These are phyloP conservation scores for Corvus hawaiiensis DNA, from an alignment of 2,113 vertebrate genomes.

Conservation along the genomic window DNA sequence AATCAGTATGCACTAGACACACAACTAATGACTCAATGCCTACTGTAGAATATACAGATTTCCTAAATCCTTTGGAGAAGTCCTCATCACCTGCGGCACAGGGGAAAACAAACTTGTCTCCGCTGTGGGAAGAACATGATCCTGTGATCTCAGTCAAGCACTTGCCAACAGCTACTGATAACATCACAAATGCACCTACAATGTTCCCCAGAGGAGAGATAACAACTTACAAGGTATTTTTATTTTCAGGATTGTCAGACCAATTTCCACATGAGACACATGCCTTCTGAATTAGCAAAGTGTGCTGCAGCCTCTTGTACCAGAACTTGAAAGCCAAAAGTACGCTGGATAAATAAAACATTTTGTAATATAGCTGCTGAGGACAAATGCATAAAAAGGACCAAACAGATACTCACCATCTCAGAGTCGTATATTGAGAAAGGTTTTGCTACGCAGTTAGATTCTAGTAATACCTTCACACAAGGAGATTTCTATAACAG, in stretches of 20 bases:
- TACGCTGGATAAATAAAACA: neutral
- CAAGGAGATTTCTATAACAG: neutral
- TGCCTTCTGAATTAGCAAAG: neutral
- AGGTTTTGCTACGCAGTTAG: neutral
- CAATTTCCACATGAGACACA: neutral
- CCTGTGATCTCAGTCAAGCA: neutral
- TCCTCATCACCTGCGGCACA: neutral
- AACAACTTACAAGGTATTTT: neutral
- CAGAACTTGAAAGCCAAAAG: neutral
- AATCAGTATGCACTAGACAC: neutral
- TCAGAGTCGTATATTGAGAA: neutral
- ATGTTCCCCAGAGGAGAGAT: neutral
- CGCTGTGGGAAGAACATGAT: neutral
- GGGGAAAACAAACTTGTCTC: neutral
- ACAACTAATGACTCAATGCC: neutral
- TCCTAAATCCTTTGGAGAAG: neutral
- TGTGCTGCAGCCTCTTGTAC: neutral
- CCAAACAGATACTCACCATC: neutral
- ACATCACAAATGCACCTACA: neutral
- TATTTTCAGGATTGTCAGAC: neutral
- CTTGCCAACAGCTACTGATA: slow-evolving; percentile 16
- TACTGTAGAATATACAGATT: neutral
- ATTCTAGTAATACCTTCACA: neutral
- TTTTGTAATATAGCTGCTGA: neutral
- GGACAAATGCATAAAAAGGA: neutral